A percentile compares a stretch with the other conserved stretches of the same genome.
Evolutionary conservation across 2,888 invertebrate genomes (phyloP).

Genomic region (Rhamnusium bicolor): DNA sequence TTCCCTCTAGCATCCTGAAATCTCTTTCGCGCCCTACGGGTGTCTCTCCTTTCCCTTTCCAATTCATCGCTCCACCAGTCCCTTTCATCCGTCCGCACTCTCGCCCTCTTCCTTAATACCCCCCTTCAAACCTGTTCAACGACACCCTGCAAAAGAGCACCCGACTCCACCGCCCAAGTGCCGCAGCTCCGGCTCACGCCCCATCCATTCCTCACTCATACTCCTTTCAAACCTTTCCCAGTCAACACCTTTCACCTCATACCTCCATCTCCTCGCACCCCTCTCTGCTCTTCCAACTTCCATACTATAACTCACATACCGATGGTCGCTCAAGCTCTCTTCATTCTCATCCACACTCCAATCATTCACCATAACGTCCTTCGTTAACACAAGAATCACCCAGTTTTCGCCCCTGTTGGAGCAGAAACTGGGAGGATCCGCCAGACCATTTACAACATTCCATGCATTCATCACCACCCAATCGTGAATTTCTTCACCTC

Average conservation of each 20-base stretch:
- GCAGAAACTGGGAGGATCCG: not conserved
- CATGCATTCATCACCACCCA: not conserved
- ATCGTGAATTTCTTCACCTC: not conserved
- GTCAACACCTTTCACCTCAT: not conserved
- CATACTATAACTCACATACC: not conserved
- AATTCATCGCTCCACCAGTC: not conserved
- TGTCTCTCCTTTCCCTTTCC: not conserved
- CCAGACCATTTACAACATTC: not conserved
- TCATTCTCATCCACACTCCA: not conserved
- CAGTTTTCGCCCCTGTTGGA: not conserved
- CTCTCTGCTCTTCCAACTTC: not conserved
- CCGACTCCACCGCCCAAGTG: not conserved
- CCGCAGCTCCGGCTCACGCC: not conserved
- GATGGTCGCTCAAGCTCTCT: not conserved
- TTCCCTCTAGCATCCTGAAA: not conserved
- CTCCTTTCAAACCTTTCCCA: not conserved
- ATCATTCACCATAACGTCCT: not conserved
- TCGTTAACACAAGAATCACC: not conserved
- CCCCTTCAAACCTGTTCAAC: not conserved
- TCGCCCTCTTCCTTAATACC: not conserved
- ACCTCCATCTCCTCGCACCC: not conserved
- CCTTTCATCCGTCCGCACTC: not conserved
- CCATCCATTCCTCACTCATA: not conserved
- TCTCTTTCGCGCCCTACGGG: not conserved
- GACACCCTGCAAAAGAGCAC: not conserved